Percentiles rank a stretch among this genome's conserved stretches.
Conservation (phyloP, 2,888 invertebrate genomes). For the Ischnura elegans region DNA sequence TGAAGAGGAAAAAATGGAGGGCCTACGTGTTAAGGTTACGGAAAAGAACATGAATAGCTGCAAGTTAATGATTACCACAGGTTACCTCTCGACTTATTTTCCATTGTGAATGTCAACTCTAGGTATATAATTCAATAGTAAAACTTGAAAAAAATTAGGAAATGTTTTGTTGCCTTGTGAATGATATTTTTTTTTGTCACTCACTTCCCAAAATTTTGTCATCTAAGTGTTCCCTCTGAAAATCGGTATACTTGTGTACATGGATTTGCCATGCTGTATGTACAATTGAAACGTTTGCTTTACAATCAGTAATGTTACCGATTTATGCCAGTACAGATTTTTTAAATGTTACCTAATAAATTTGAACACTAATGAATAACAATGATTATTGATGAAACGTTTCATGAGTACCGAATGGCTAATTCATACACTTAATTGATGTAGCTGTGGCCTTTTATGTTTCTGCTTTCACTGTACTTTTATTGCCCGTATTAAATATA, state of each 20-base stretch:
- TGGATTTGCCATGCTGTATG: slow-evolving; percentile 61
- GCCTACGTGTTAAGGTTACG: slow-evolving; percentile 50
- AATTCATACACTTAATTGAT: slow-evolving; percentile 61
- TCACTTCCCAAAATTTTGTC: slow-evolving; percentile 46
- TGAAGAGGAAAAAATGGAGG: slow-evolving; percentile 50
- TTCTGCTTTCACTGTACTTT: slow-evolving; percentile 65
- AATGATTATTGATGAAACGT: slow-evolving; percentile 20
- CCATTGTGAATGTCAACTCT: not conserved
- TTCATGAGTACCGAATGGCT: slow-evolving; percentile 51
- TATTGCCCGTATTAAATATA: slow-evolving; percentile 66
- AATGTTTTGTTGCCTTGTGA: slow-evolving; percentile 32
- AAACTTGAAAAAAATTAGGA: slow-evolving; percentile 12
- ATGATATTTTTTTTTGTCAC: slow-evolving; percentile 25
- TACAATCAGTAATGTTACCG: slow-evolving; percentile 32
- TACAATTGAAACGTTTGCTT: slow-evolving; percentile 28
- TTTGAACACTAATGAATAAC: not conserved
- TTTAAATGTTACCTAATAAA: slow-evolving; percentile 20
- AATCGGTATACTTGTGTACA: slow-evolving; percentile 61
- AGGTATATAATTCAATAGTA: not conserved
- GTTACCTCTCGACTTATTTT: slow-evolving; percentile 2
- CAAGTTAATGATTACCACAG: slow-evolving; percentile 32
- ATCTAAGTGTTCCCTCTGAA: slow-evolving; percentile 60
- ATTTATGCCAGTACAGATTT: slow-evolving; percentile 43
- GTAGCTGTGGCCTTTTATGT: slow-evolving; percentile 66
- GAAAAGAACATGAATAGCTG: slow-evolving; percentile 43